Evolutionary conservation across 2,888 invertebrate genomes (phyloP).

Genomic region (Tethea ocularis): DNA sequence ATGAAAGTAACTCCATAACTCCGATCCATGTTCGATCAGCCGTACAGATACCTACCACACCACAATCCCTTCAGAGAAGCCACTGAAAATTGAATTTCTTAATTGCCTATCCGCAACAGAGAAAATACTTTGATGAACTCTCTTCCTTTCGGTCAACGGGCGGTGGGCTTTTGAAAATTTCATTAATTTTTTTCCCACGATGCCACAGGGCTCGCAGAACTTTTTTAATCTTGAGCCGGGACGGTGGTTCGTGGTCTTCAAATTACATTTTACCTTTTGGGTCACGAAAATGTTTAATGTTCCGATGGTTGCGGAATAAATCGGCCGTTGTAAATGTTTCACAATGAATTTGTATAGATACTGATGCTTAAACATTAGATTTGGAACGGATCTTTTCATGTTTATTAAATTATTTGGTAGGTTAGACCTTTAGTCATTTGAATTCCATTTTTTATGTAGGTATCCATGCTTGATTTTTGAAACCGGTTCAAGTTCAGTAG

Average conservation of each 20-base stretch:
- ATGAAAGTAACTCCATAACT: not conserved
- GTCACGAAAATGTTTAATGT: conserved; percentile 50
- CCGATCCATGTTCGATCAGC: conserved; percentile 3
- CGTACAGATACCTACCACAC: conserved; percentile 1
- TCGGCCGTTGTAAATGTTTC: not conserved
- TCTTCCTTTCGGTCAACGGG: conserved; percentile 63
- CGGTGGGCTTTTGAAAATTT: conserved; percentile 64
- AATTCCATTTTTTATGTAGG: too few relatives aligned
- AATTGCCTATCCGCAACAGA: conserved; percentile 70
- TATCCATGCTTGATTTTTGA: too few relatives aligned
- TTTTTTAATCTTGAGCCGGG: conserved; percentile 75
- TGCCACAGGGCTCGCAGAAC: conserved; percentile 56
- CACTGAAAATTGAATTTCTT: conserved; percentile 67
- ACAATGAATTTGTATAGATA: not conserved
- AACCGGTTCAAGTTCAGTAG: too few relatives aligned
- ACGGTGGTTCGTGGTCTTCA: conserved; percentile 45
- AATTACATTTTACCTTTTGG: conserved; percentile 59
- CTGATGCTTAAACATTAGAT: not conserved
- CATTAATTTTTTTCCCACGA: conserved; percentile 67
- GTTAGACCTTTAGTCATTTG: too few relatives aligned
- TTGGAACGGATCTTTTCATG: not conserved
- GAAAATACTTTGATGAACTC: conserved; percentile 69
- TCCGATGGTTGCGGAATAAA: conserved; percentile 17
- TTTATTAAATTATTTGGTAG: not conserved
- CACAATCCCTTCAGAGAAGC: conserved; percentile 7